These are phyloP conservation scores for Callyntrura guangdongensis DNA, from an alignment of 2,888 invertebrate genomes.

Conservation along the genomic window DNA sequence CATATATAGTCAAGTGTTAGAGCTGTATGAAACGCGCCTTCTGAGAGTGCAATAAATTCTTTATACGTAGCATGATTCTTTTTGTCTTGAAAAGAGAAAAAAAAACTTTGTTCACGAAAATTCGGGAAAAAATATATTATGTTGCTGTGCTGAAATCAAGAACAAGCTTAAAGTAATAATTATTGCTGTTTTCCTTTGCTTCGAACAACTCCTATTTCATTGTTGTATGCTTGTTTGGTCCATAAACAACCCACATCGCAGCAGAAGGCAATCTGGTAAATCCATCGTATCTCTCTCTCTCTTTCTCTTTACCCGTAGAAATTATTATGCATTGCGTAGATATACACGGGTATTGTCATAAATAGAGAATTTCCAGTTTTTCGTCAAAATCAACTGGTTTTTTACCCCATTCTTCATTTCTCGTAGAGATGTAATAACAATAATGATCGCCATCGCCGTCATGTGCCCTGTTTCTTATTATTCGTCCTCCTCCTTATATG, in stretches of 20 bases:
- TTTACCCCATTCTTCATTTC: conserved; percentile 70
- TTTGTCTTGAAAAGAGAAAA: conserved; percentile 55
- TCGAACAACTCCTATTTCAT: conserved; percentile 66
- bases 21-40: conserved; percentile 22
- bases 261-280: conserved; percentile 18
- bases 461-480: conserved; percentile 73
- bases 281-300: background rate
- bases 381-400: conserved; percentile 78
- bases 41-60: conserved; percentile 74
- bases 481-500: conserved; percentile 47
- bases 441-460: conserved; percentile 65
- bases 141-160: conserved; percentile 76
- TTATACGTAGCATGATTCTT: conserved; percentile 60
- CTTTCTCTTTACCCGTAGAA: conserved; percentile 1
- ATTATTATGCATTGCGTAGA: conserved; percentile 11
- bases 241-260: conserved; percentile 40
- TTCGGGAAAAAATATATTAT: conserved; percentile 76
- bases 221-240: conserved; percentile 28
- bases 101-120: conserved; percentile 80
- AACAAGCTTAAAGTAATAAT: conserved; percentile 79
- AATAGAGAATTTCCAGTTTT: conserved; percentile 78
- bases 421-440: conserved; percentile 72
- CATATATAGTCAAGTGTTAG: background rate
- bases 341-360: conserved; percentile 42
- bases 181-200: conserved; percentile 73